A percentile compares a stretch with the other conserved stretches of the same genome.
Evolutionary conservation across 2,113 vertebrate genomes (phyloP).

Genomic region (Machaerirhynchus nigripectus): DNA sequence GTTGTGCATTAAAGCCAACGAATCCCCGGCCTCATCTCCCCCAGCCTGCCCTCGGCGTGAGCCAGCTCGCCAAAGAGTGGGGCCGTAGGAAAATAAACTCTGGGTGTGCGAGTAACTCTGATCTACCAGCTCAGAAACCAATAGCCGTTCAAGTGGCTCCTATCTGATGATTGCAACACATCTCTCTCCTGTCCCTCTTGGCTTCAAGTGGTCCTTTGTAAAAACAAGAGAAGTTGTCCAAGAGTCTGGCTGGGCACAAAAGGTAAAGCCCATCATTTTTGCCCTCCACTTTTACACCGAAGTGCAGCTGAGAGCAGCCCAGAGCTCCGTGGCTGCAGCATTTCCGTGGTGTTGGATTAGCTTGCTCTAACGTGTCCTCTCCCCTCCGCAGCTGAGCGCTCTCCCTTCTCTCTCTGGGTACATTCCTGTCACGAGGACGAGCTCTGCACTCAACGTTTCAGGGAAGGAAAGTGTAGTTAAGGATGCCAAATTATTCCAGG

Average conservation of each 20-base stretch:
- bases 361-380: background rate
- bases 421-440: background rate
- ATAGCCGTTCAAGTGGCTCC: background rate
- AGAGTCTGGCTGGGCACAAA: background rate
- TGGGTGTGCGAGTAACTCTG: background rate
- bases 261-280: background rate
- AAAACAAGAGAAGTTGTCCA: background rate
- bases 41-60: background rate
- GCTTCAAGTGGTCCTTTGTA: background rate
- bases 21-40: background rate
- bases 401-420: background rate
- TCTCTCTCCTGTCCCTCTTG: background rate
- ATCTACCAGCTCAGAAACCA: background rate
- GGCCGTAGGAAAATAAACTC: slow-evolving; percentile 21
- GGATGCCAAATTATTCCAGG: slow-evolving; percentile 8
- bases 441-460: background rate
- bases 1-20: background rate
- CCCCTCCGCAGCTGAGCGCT: background rate
- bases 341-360: background rate
- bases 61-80: background rate
- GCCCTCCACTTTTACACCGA: background rate
- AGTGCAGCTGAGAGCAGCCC: background rate
- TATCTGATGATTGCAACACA: background rate
- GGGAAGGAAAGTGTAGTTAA: background rate
- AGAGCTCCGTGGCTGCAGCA: background rate